A percentile compares a stretch with the other conserved stretches of the same genome.
These are phyloP conservation scores for Ctenosaura bakeri DNA, from an alignment of 2,797 vertebrate species.

Conservation along the genomic window DNA sequence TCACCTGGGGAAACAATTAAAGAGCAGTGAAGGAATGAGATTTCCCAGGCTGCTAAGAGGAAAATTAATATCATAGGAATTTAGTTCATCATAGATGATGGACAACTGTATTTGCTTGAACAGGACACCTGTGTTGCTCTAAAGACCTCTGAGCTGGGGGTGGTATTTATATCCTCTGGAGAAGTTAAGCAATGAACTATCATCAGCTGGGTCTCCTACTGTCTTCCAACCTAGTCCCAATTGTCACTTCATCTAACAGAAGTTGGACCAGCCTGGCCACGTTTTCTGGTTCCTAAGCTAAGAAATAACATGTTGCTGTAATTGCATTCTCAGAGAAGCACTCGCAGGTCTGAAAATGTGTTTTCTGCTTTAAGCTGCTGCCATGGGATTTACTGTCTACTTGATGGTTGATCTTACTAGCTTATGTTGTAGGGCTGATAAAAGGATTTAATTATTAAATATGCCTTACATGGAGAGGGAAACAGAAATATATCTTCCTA, in stretches of 20 bases:
- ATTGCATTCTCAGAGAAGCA: not conserved
- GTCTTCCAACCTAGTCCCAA: not conserved
- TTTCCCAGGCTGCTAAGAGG: not conserved
- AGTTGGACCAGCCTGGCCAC: not conserved
- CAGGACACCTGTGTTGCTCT: not conserved
- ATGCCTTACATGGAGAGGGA: not conserved
- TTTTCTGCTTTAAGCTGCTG: not conserved
- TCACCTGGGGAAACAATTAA: not conserved
- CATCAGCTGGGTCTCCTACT: constrained; percentile 3
- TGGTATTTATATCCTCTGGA: not conserved
- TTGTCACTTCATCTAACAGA: not conserved
- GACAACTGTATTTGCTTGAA: not conserved
- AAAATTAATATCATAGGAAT: not conserved
- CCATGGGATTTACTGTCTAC: not conserved
- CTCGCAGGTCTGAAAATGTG: not conserved
- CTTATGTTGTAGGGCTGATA: not conserved
- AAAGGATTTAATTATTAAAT: not conserved
- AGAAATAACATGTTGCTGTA: not conserved
- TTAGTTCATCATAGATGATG: not conserved
- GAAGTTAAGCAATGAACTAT: not conserved
- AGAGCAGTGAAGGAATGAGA: not conserved
- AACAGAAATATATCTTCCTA: not conserved
- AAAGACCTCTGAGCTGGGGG: not conserved
- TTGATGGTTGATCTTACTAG: constrained; percentile 4
- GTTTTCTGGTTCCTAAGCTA: not conserved